A percentile compares a stretch with the other conserved stretches of the same genome.
Evolutionary conservation across 2,888 invertebrate genomes (phyloP).

Genomic region (Tromatobia lineatoria): DNA sequence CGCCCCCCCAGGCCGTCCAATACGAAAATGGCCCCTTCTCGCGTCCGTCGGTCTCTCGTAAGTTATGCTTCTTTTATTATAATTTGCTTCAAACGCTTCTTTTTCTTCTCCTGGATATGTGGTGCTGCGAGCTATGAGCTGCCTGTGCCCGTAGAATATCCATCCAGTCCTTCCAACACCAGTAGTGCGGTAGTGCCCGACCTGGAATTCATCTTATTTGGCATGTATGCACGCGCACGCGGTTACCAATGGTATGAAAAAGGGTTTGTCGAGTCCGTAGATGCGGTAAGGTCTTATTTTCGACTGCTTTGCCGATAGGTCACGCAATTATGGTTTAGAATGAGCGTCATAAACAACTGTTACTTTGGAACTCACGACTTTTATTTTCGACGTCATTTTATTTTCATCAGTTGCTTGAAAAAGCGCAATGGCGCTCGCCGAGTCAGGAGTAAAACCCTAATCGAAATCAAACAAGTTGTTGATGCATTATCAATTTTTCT

Average conservation of each 20-base stretch:
- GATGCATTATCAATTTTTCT: no score
- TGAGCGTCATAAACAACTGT: neutral
- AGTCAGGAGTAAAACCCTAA: no score
- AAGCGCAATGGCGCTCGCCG: no score
- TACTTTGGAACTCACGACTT: no score
- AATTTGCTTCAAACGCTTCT: conserved; percentile 84
- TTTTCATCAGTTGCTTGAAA: no score
- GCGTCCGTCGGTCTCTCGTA: conserved; percentile 85
- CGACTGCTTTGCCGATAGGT: neutral
- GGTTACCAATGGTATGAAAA: conserved; percentile 4
- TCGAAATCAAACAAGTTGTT: no score
- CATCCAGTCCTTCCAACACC: conserved; percentile 48
- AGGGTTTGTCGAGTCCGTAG: conserved; percentile 16
- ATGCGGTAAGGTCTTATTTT: conserved; percentile 39
- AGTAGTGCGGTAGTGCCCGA: conserved; percentile 66
- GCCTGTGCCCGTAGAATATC: conserved; percentile 68
- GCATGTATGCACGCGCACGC: conserved; percentile 61
- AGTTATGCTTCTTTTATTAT: conserved; percentile 86
- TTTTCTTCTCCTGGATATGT: conserved; percentile 63
- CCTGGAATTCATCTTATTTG: conserved; percentile 27
- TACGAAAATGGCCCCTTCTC: conserved; percentile 81
- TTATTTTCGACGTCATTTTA: neutral
- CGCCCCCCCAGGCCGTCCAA: conserved; percentile 77
- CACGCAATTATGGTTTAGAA: conserved; percentile 6
- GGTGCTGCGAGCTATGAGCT: conserved; percentile 58